These are phyloP conservation scores for Heliconius hortense DNA, from an alignment of 2,888 invertebrate species.

Conservation along the genomic window DNA sequence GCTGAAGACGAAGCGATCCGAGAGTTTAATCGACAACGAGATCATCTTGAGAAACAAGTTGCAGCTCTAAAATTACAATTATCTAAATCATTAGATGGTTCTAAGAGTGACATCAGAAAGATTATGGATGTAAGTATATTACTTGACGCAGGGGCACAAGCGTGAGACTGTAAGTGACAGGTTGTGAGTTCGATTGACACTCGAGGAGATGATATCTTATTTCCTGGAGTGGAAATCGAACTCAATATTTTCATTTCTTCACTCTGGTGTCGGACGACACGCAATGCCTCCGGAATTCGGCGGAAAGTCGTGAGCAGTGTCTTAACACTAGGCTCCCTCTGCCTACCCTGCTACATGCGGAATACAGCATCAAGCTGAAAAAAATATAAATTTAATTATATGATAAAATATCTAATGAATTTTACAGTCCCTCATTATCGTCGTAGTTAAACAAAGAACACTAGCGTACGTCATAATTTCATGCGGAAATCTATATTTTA, in stretches of 20 bases:
- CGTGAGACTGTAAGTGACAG: too few relatives aligned
- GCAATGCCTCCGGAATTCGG: too few relatives aligned
- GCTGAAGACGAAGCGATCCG: slow-evolving; percentile 87
- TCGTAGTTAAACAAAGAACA: background rate
- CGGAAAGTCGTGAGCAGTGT: too few relatives aligned
- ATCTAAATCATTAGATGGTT: slow-evolving; percentile 64
- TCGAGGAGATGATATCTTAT: too few relatives aligned
- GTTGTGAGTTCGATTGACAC: too few relatives aligned
- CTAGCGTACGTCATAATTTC: background rate
- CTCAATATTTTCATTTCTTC: too few relatives aligned
- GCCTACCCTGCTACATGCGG: too few relatives aligned
- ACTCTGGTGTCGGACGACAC: too few relatives aligned
- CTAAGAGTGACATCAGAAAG: slow-evolving; percentile 82
- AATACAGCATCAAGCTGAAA: too few relatives aligned
- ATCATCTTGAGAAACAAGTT: slow-evolving; percentile 87
- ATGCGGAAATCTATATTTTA: background rate
- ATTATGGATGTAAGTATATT: slow-evolving; percentile 82
- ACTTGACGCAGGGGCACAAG: too few relatives aligned
- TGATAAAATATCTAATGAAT: background rate
- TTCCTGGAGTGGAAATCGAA: too few relatives aligned
- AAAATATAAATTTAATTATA: too few relatives aligned
- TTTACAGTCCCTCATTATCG: background rate
- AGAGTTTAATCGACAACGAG: slow-evolving; percentile 90
- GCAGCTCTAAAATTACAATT: slow-evolving; percentile 65
- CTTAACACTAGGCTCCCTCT: background rate